Percentiles rank a stretch among this genome's conserved stretches.
These are phyloP conservation scores for Monochamus saltuarius DNA, from an alignment of 1,140 invertebrate species.

Conservation along the genomic window DNA sequence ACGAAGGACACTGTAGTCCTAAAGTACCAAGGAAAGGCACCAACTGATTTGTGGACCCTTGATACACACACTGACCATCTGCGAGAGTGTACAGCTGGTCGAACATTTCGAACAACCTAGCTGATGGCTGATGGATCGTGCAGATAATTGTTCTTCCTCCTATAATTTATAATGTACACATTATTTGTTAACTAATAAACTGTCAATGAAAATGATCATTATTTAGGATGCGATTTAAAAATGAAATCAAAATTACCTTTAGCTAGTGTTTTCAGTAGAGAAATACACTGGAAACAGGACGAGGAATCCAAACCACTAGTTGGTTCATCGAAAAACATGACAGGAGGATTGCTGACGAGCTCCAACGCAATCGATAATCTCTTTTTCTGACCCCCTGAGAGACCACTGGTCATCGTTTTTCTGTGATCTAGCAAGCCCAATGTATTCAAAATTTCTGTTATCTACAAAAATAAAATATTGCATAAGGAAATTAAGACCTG, in stretches of 20 bases:
- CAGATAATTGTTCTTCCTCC: constrained; percentile 90
- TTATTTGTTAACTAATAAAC: neutral
- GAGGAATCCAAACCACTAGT: constrained; percentile 94
- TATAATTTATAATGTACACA: neutral
- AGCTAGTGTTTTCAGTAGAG: constrained; percentile 82
- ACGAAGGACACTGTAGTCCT: constrained; percentile 85
- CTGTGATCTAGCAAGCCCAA: constrained; percentile 83
- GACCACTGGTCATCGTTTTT: constrained; percentile 83
- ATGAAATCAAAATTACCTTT: constrained; percentile 56
- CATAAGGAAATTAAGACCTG: neutral
- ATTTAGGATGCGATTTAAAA: no score
- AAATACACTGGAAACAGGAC: constrained; percentile 92
- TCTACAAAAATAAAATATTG: constrained; percentile 57
- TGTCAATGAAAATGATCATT: no score
- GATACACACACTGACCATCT: constrained; percentile 92
- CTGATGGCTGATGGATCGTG: constrained; percentile 97
- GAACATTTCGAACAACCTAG: constrained; percentile 95
- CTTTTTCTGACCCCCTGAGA: constrained; percentile 96
- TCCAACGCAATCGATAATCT: constrained; percentile 94
- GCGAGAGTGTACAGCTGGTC: constrained; percentile 92
- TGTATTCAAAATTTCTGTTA: constrained; percentile 87
- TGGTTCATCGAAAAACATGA: constrained; percentile 98
- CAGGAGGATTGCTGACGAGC: constrained; percentile 91
- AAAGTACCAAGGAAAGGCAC: constrained; percentile 85
- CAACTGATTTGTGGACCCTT: constrained; percentile 80